Evolutionary conservation across 2,888 invertebrate species (phyloP).

Genomic region (Ophioninae sp.): DNA sequence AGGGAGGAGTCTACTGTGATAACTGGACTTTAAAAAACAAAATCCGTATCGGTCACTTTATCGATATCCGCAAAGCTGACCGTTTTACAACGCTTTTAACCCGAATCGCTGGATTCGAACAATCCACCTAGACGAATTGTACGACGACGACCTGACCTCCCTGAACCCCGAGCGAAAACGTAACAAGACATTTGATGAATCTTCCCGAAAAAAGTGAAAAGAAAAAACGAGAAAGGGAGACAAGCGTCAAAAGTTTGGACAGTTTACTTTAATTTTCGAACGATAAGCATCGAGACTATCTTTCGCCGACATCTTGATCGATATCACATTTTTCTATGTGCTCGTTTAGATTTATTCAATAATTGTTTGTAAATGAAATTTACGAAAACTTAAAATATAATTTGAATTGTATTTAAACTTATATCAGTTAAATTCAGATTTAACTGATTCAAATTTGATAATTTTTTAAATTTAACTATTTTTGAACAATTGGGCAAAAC

Average conservation of each 20-base stretch:
- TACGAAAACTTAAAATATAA: too few relatives aligned
- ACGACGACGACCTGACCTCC: constrained; percentile 5
- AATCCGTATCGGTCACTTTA: constrained; percentile 39
- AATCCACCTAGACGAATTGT: constrained; percentile 14
- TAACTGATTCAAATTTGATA: too few relatives aligned
- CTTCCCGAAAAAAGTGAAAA: constrained; percentile 16
- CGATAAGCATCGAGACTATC: background rate
- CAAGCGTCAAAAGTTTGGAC: background rate
- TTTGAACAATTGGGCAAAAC: too few relatives aligned
- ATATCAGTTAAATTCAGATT: too few relatives aligned
- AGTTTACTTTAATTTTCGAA: background rate
- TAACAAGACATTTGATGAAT: constrained; percentile 12
- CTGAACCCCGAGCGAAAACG: constrained; percentile 2
- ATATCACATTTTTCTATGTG: background rate
- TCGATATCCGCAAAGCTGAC: constrained; percentile 33
- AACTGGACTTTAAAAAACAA: constrained; percentile 27
- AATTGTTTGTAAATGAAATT: too few relatives aligned
- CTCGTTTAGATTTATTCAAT: too few relatives aligned
- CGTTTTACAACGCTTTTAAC: background rate
- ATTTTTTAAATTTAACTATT: too few relatives aligned
- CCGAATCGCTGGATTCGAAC: constrained; percentile 4
- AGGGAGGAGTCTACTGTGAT: constrained; percentile 14
- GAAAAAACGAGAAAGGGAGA: constrained; percentile 25
- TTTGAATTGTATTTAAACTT: too few relatives aligned
- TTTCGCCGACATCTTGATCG: background rate